Conservation (phyloP, 1,140 invertebrate species). For the Nephotettix cincticeps region DNA sequence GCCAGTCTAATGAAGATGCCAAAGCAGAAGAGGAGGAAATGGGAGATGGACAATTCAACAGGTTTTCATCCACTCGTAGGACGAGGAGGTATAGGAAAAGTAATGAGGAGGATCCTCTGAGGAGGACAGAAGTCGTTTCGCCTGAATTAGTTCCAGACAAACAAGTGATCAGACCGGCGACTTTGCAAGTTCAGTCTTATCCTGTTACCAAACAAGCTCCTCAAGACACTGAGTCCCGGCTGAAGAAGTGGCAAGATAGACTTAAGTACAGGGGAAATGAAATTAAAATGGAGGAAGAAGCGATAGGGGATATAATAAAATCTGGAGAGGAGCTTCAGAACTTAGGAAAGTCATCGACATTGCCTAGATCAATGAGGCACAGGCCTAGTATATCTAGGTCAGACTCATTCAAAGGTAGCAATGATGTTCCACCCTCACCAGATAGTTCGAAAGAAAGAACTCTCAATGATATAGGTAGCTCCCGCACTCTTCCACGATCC, state of each 20-base stretch:
- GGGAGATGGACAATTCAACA: constrained; percentile 72
- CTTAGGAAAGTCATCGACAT: constrained; percentile 41
- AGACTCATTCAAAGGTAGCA: constrained; percentile 34
- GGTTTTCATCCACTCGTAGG: constrained; percentile 75
- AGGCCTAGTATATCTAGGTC: constrained; percentile 35
- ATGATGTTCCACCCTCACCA: neutral
- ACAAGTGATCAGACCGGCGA: constrained; percentile 53
- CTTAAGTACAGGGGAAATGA: constrained; percentile 47
- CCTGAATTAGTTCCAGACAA: constrained; percentile 54
- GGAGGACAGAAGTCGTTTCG: constrained; percentile 46
- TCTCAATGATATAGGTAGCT: constrained; percentile 13
- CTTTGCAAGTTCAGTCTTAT: constrained; percentile 48
- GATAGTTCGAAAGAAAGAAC: neutral
- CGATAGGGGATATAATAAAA: constrained; percentile 48
- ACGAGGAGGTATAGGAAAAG: constrained; percentile 77
- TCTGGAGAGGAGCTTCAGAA: constrained; percentile 51
- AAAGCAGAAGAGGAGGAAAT: constrained; percentile 40
- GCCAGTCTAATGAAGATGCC: constrained; percentile 8
- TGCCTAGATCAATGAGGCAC: constrained; percentile 34
- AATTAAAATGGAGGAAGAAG: constrained; percentile 41
- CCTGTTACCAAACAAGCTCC: constrained; percentile 45
- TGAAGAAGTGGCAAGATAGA: constrained; percentile 64
- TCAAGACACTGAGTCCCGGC: constrained; percentile 57
- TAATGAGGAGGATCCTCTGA: constrained; percentile 54
- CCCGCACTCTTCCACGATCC: constrained; percentile 33